phyloP scores from a whole-genome alignment of 2,797 vertebrate genomes.

The Hemitrygon akajei region DNA sequence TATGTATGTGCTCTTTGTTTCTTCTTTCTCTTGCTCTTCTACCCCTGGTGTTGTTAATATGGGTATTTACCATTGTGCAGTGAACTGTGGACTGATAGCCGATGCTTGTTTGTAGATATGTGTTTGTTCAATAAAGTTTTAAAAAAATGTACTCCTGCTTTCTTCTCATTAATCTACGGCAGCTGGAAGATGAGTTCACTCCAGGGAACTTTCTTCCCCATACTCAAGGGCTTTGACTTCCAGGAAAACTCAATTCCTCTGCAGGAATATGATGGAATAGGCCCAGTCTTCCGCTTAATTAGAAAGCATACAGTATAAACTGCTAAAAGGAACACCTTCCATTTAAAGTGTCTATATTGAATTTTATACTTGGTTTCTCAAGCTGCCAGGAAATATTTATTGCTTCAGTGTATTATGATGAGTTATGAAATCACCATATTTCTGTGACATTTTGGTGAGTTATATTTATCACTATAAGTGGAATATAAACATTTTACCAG shows the following conservation, averaged over 20 bases:
- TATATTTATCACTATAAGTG: background rate
- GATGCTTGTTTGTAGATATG: too few relatives aligned
- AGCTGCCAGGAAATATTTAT: background rate
- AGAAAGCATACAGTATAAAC: background rate
- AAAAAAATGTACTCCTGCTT: too few relatives aligned
- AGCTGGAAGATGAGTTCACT: conserved; percentile 42
- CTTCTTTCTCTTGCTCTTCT: too few relatives aligned
- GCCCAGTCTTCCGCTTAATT: background rate
- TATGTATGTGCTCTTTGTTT: too few relatives aligned
- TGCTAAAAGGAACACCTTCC: background rate
- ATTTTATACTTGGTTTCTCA: background rate
- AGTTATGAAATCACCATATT: background rate
- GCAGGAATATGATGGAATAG: background rate
- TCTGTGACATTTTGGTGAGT: background rate
- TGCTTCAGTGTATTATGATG: background rate
- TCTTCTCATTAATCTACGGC: conserved; percentile 43
- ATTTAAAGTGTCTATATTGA: background rate
- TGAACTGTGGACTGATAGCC: too few relatives aligned
- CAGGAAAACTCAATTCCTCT: background rate
- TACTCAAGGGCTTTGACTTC: background rate
- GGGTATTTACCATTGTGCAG: too few relatives aligned
- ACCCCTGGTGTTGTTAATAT: too few relatives aligned
- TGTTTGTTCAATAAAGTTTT: too few relatives aligned
- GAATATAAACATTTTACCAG: background rate
- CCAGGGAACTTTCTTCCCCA: background rate